Conservation (phyloP, 2,888 invertebrate species). For the Tipula helvola region DNA sequence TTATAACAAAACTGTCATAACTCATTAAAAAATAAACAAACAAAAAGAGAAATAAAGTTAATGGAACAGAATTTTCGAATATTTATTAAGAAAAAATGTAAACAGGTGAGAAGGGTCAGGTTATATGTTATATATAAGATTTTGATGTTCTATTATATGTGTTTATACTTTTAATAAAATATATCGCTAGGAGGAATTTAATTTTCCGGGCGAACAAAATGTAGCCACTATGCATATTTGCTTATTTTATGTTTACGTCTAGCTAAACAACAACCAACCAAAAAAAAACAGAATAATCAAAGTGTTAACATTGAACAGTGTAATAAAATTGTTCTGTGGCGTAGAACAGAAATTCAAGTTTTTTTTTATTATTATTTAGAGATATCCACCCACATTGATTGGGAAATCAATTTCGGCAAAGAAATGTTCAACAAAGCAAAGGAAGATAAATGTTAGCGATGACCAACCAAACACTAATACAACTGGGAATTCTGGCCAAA, state of each 20-base stretch:
- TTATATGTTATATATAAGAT: background rate
- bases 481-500: no score
- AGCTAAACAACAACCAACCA: background rate
- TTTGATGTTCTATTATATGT: background rate
- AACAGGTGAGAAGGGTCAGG: background rate
- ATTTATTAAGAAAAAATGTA: background rate
- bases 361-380: background rate
- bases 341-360: background rate
- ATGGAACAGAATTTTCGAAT: background rate
- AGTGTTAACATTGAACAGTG: background rate
- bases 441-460: no score
- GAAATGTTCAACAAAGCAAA: no score
- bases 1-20: background rate
- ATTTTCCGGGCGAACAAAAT: background rate
- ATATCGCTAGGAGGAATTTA: background rate
- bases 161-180: background rate
- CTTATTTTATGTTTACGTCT: background rate
- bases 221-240: background rate
- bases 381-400: no score
- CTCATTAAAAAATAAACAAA: background rate
- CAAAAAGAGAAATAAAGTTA: background rate
- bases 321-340: background rate
- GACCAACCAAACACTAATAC: no score
- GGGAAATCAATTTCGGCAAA: no score
- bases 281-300: background rate